Percentiles rank a stretch among this genome's conserved stretches.
Conservation (phyloP, 1,140 invertebrate genomes). For the Sesamia nonagrioides region DNA sequence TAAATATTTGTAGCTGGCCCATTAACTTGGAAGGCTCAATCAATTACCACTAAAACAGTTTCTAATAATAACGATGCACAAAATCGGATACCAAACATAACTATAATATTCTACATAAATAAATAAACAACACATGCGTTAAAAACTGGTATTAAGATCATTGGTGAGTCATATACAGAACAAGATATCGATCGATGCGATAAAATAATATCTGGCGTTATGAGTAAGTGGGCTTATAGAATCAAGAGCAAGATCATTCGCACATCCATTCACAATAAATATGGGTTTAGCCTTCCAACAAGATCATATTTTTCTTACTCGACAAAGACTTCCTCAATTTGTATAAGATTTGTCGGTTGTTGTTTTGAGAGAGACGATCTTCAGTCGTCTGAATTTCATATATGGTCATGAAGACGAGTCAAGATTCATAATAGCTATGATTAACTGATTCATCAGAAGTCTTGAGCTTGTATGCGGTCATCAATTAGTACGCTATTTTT, state of each 20-base stretch:
- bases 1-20: background rate
- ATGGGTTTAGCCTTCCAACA: conserved; percentile 17
- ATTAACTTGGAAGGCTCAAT: background rate
- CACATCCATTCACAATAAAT: conserved; percentile 4
- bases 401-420: background rate
- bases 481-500: background rate
- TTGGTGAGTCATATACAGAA: conserved; percentile 13
- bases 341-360: background rate
- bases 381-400: background rate
- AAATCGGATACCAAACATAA: background rate
- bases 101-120: background rate
- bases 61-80: no score
- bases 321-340: conserved; percentile 1
- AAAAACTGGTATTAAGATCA: conserved; percentile 19
- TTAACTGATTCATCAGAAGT: background rate
- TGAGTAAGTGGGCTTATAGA: conserved; percentile 9
- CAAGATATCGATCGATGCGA: conserved; percentile 25
- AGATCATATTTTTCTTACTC: background rate
- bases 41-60: background rate
- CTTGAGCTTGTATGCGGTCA: background rate
- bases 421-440: background rate
- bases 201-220: conserved; percentile 2
- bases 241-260: conserved; percentile 1
- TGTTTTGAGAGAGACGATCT: no score
- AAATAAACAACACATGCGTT: background rate